Evolutionary conservation across 2,888 invertebrate genomes (phyloP).

Genomic region (Trileptium ribeirensis): DNA sequence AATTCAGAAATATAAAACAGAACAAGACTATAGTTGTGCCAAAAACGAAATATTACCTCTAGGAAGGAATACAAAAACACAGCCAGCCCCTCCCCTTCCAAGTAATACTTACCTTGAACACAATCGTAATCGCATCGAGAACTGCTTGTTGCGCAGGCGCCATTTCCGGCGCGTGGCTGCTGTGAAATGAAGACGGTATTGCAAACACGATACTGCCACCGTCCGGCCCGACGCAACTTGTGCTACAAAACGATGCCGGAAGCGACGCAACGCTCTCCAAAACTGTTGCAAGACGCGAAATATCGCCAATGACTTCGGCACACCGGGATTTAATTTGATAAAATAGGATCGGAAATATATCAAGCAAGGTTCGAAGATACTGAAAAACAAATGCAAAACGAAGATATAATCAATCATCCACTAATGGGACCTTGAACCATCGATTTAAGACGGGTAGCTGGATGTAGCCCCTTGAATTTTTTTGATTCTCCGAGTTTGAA

Average conservation of each 20-base stretch:
- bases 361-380: slow-evolving; percentile 84
- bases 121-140: slow-evolving; percentile 73
- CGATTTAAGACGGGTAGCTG: too few relatives aligned
- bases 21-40: too few relatives aligned
- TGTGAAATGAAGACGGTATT: neutral
- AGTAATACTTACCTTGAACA: slow-evolving; percentile 53
- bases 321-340: slow-evolving; percentile 32
- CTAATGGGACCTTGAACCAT: too few relatives aligned
- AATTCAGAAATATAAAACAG: too few relatives aligned
- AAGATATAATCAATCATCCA: too few relatives aligned
- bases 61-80: too few relatives aligned
- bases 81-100: too few relatives aligned
- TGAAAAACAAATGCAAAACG: too few relatives aligned
- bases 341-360: slow-evolving; percentile 89
- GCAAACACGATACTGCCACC: neutral
- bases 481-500: too few relatives aligned
- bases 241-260: neutral
- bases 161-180: neutral
- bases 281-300: neutral
- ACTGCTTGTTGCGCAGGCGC: slow-evolving; percentile 71
- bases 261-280: neutral
- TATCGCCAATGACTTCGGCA: neutral
- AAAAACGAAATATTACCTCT: too few relatives aligned
- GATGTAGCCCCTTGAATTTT: too few relatives aligned
- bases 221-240: too few relatives aligned